Evolutionary conservation across 2,113 vertebrate genomes (phyloP).

Genomic region (Melanocharis versteri): DNA sequence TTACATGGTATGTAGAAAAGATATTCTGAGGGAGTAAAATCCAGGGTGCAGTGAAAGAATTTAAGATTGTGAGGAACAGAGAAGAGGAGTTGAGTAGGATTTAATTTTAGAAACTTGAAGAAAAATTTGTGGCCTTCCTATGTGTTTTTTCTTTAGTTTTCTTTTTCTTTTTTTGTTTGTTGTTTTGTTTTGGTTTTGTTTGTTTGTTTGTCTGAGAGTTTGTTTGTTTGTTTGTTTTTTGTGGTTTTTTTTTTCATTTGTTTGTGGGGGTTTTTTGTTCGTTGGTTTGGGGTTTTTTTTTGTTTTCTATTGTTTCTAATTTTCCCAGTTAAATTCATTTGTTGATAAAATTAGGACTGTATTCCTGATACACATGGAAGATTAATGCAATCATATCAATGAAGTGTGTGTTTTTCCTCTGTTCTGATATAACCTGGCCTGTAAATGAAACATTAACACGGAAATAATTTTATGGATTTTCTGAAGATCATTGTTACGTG

Average conservation of each 20-base stretch:
- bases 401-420: neutral
- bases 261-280: too few species aligned
- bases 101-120: neutral
- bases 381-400: neutral
- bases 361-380: neutral
- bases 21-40: neutral
- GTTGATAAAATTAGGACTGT: neutral
- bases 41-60: neutral
- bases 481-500: neutral
- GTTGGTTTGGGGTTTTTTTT: neutral
- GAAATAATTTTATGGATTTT: neutral
- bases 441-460: neutral
- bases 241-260: neutral
- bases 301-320: neutral
- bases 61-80: neutral
- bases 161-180: neutral
- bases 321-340: neutral
- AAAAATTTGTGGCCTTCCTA: neutral
- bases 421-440: neutral
- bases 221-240: neutral
- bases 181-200: neutral
- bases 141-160: neutral
- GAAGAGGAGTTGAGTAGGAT: neutral
- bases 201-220: neutral
- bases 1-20: neutral